phyloP scores from a whole-genome alignment of 2,797 vertebrate species.

The Phaenicophaeus curvirostris region DNA sequence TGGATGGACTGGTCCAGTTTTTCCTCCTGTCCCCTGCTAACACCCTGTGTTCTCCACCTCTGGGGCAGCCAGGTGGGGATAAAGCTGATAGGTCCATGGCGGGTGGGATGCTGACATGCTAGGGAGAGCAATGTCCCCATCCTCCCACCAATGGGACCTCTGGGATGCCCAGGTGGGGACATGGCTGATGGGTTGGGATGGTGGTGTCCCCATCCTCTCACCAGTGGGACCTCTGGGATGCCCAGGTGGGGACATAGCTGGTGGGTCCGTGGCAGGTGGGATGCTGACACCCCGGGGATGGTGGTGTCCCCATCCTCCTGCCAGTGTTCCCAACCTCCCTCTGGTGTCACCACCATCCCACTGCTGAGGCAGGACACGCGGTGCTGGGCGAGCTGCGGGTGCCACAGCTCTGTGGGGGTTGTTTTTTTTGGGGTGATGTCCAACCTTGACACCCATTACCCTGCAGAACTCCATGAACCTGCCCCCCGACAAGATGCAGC shows the following conservation, averaged over 20 bases:
- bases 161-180: neutral
- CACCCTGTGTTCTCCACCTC: accelerated
- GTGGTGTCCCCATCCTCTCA: neutral
- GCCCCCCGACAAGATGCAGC: constrained; percentile 92
- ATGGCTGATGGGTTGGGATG: neutral
- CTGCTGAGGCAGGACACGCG: neutral
- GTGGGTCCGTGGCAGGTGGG: too few relatives aligned
- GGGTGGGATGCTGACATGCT: neutral
- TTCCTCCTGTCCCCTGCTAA: neutral
- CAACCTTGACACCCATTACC: neutral
- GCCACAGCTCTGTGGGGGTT: accelerated
- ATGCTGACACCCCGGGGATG: too few relatives aligned
- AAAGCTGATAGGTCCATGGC: neutral
- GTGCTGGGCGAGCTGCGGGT: neutral
- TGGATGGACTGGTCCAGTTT: neutral
- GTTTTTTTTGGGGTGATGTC: neutral
- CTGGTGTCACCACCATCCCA: neutral
- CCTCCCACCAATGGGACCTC: neutral
- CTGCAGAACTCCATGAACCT: constrained; percentile 94
- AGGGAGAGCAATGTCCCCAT: neutral
- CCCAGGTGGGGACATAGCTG: neutral
- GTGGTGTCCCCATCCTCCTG: too few relatives aligned
- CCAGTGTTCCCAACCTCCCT: neutral
- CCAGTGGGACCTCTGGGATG: neutral
- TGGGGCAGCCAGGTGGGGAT: neutral